Base-by-base conservation (phyloP, 2,797 vertebrate genomes). In the Champsocephalus esox region DNA sequence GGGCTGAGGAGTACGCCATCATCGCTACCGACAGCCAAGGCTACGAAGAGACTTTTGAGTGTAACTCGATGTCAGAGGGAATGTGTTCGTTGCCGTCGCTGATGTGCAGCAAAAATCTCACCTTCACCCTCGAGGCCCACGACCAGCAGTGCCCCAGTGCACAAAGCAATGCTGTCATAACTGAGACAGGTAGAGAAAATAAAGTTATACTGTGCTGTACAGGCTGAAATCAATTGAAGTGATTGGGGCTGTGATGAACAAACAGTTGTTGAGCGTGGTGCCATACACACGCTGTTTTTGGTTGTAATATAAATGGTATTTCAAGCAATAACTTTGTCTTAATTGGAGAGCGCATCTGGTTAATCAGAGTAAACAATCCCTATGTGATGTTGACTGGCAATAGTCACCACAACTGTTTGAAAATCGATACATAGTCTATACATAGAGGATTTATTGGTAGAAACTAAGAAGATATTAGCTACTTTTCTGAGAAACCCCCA, bases 91-190 rank as follows among this genome's bases (percentile, higher is more conserved):
- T 95, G 50, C 82, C 88, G 0, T 67, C 83, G 1, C 87, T 95
- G 78, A 51, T 4, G 5, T 96, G 95, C 77, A 93, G 94, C 66
- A 73, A 82, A 62, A 89, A 91, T 70, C 84, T 94, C 76, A 93
- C 87, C 46, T 92, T 96, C 38, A 88, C 79, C 1, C 16, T 95
- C 21, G 62, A 74, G n/a, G 94, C 93, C 8, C 70, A 17, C 0
- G 80, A 94, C 84, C 32, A 45, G 11, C 85, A 88, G 78, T 96
- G 95, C 77, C 34, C 58, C 77, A 94, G 94, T 38, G 65, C 55
- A 3, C 38, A 80, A 66, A 95, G 93, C 82, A 94, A 93, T 6
- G 50, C 45, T 10, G 4, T 94, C 56, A 57, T 62, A 13, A 72
- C 87, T 0, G 92, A 94, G 63, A 95, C 94, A 77, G 94, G 95